A percentile compares a stretch with the other conserved stretches of the same genome.
Evolutionary conservation across 2,797 vertebrate species (phyloP).

Genomic region (Parauchenoglanis punctatus): DNA sequence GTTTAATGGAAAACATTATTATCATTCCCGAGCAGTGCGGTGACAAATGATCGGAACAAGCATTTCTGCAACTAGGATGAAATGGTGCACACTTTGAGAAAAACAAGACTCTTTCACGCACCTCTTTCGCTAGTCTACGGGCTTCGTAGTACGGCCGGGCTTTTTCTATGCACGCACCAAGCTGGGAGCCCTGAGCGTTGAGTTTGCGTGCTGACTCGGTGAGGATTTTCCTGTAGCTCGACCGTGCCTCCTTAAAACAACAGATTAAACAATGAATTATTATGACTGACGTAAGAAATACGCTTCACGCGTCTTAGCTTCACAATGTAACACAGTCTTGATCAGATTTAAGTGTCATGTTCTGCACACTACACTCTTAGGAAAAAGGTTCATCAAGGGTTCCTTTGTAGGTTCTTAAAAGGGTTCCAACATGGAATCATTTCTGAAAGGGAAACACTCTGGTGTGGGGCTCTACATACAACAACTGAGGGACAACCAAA

Average conservation of each 20-base stretch:
- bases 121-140: constrained; percentile 88
- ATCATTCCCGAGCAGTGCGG: constrained; percentile 6
- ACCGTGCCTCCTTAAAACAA: constrained; percentile 82
- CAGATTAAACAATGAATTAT: constrained; percentile 4
- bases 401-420: neutral
- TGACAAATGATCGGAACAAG: neutral
- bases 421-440: neutral
- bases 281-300: neutral
- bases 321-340: neutral
- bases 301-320: neutral
- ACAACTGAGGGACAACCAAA: too few relatives aligned
- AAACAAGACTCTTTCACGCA: constrained; percentile 52
- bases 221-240: constrained; percentile 87
- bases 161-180: constrained; percentile 88
- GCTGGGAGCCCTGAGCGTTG: constrained; percentile 84
- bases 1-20: constrained; percentile 16
- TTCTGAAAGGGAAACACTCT: neutral
- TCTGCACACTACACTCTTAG: neutral
- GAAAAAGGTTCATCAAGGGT: neutral
- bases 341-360: neutral
- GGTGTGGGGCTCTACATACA: neutral
- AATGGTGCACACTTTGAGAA: neutral
- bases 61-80: constrained; percentile 8
- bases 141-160: constrained; percentile 92
- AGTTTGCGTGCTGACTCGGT: constrained; percentile 88